Evolutionary conservation across 2,797 vertebrate species (phyloP), one percentile per base, ranked within the genome.

Genomic region (Sebastes itinus): DNA sequence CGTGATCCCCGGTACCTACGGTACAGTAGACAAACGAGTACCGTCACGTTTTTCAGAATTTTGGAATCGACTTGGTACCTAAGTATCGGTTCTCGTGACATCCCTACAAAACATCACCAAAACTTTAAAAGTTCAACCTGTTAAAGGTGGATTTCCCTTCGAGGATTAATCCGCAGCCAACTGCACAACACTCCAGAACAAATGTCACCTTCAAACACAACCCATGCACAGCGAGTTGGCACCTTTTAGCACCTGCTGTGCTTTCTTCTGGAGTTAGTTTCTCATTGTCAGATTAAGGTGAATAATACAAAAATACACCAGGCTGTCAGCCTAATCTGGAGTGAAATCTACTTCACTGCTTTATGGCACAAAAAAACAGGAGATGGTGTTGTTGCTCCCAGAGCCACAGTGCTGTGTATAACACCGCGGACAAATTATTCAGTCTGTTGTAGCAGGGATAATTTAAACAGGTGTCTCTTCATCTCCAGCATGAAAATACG

Each of bases 121-220:
- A 32, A 38, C 1, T 0, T 33, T 6, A 6, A 5, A 63, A 28
- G 18, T 65, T 74, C 4, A 73, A 20, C 22, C 14, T 60, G 56
- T 68, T 55, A 55, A 42, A 66, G 67, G 61, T 71, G 79, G 72
- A 78, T 67, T 70, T 67, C 49, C 62, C 55, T 56, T 52, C 1
- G 18, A 54, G 14, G 27, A 62, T 78, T 81, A 72, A 80, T 79
- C 11, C 70, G 30, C n/a, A 2, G 59, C 16, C 67, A 55, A 76
- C 62, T 30, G 63, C 78, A 88, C 75, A 70, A 27, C 90, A 92
- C 67, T 66, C 42, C 85, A 84, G 65, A 80, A 49, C 38, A 82
- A 82, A 52, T 11, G 33, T 63, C 65, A 82, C 49, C 52, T 71
- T 62, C 71, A 89, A 75, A 88, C 84, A 83, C 75, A 73, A 56